Evolutionary conservation across 92 coral and sea anemone genomes (phyloP), one percentile per base, ranked within the genome.

Genomic region (Epizoanthus scotinus): DNA sequence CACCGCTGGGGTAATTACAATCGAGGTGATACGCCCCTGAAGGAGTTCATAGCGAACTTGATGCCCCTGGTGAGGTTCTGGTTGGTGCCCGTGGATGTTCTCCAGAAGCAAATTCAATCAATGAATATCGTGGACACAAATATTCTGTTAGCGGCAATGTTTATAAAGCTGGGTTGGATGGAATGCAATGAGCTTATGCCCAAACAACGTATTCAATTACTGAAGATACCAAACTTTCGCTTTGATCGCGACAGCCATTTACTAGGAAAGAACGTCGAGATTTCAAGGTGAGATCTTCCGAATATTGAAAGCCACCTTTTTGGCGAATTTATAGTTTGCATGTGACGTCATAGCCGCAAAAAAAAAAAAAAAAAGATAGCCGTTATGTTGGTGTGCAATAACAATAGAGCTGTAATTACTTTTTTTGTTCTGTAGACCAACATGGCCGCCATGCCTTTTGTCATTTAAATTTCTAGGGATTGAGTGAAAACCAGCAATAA

Each of bases 1-100:
- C 66, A 61, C 18, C 66, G 66, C 26, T 61, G 66, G 66, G 66
- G 66, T 13, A 61, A 61, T 28, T 61, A 61, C 36, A 25, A 61
- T 18, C 36, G 66, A 61, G 66, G 66, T 5, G 18, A 25, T 19
- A 25, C 14, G 5, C 36, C 36, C 17, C 36, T 61, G 66, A 29
- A 10, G 14, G 29, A 29, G 15, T 61, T 61, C 36, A 12, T 44
- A 14, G 9, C 9, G 50, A 1, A 7, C 0, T 27, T 61, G 15
- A 61, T 61, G 29, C 66, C 66, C 18, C 36, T 61, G 66, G 66
- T 61, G 14, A 61, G 29, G 8, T 61, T 61, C 66, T 8, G 29
- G 29, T 34, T 61, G 66, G 25, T 61, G 6, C 66, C 66, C 36
- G 66, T 0, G 29, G 18, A 6, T 9, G 65, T 60, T 27, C 31